Base-by-base conservation (phyloP, 2,113 vertebrate genomes). In the Trachemys scripta region DNA sequence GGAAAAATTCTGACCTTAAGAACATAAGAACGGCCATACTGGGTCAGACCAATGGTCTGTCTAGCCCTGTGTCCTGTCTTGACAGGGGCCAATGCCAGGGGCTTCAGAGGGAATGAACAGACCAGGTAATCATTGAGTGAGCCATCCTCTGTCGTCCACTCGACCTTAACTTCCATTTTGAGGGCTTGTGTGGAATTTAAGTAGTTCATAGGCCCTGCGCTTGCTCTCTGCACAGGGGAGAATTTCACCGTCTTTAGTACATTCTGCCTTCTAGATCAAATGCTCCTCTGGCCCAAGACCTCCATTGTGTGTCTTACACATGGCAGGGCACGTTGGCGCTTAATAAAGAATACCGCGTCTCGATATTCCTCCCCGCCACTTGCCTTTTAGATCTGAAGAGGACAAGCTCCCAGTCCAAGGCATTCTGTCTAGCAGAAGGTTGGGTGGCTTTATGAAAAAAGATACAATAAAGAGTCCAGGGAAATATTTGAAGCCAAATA, bases 381-480 rank as follows among this genome's bases (percentile, higher is more conserved):
- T 1, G 38, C 38, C 10, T 72, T 38, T 19, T 38, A 19, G 16
- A 38, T 38, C 19, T 8, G 10, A 72, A 72, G 8, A 38, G 19
- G n/a, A 38, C 35, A 38, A 20, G n/a, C 8, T 69, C 29, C 35
- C 14, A 1, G 13, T 8, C 35, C 29, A 14, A 65, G 35, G 19
- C 31, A 72, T 19, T 5, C 24, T 1, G 80, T 0, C 19, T 93
- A 62, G 82, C 83, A 5, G 29, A 1, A 0, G 50, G 53, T 62
- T 35, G 0, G 5, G 82, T 10, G 42, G 10, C 45, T 6, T 1
- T 0, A 7, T 51, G 75, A 85, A 17, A 16, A 83, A 47, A 10
- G 80, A 92, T 90, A 80, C 88, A 88, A 85, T 45, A 96, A 97
- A 96, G 95, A 96, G 95, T 96, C 90, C 95, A 57, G 62, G 89